Base-by-base conservation (phyloP, 2,888 invertebrate species). In the Opisthograptis luteolata region DNA sequence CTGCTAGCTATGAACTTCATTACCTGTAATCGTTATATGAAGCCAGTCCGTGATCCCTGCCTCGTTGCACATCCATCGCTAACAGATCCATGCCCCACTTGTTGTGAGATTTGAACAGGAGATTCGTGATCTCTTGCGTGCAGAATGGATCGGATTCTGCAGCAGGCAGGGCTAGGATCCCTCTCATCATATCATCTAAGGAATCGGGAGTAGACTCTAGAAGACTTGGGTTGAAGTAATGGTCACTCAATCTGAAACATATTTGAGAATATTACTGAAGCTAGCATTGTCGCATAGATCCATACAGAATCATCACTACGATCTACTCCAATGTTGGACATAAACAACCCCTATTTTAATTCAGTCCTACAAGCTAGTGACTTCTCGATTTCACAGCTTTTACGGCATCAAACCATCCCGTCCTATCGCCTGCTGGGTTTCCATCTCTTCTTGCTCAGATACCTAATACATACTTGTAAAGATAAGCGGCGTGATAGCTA, bases 51-150 rank as follows among this genome's bases (percentile, higher is more conserved):
- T 94, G 94, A 61, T 94, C 94, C 53, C 94, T 77, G 15, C 93
- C 93, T 32, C 94, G 79, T 68, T 94, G 94, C 48, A 94, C 92
- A 60, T 94, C 93, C 71, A 94, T 92, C 1, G 94, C 91, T 32
- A 92, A 86, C 15, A 94, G 79, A 66, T 94, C 94, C 73, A 93
- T 73, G 0, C 94, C 94, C 87, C 89, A 91, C 13, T 63, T 61
- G 59, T 85, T 87, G 10, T 64, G 63, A 0, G 87, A 84, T 61
- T 84, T 85, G 68, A 88, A 88, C 56, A 90, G 64, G 82, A 93
- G 53, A 84, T 91, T 91, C 3, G 86, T 84, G 40, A 91, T 67
- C 68, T 91, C 87, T 2, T 72, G 79, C 0, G 93, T 88, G 58
- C 92, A 88, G 72, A 81, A 91, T 0, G 91, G 89, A 61, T 94